Conservation (phyloP, 30 jellyfish, hydroid and myxozoan genomes). For the Haliclystus octoradiatus region DNA sequence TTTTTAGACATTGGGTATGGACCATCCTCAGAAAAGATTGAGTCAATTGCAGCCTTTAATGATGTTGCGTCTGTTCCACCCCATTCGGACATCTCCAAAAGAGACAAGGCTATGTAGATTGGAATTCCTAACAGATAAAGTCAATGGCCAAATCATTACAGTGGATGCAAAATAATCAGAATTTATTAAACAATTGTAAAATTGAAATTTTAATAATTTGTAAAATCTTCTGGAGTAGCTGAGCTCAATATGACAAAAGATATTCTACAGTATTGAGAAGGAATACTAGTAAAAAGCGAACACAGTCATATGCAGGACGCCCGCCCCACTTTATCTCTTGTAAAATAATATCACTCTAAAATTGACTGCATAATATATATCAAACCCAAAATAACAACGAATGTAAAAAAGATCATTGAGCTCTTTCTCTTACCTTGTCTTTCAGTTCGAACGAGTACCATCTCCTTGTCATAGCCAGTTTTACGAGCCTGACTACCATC, state of each 20-base stretch:
- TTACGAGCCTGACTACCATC: conserved; percentile 53
- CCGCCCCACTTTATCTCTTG: too few relatives aligned
- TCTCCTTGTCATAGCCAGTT: conserved; percentile 30
- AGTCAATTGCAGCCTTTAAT: conserved; percentile 6
- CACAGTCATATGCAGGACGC: too few relatives aligned
- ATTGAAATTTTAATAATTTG: too few relatives aligned
- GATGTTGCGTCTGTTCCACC: conserved; percentile 24
- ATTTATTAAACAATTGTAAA: too few relatives aligned
- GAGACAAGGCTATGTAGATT: background rate
- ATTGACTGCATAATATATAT: too few relatives aligned
- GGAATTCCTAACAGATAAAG: conserved; percentile 9
- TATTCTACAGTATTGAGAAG: background rate
- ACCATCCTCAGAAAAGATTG: background rate
- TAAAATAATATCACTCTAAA: too few relatives aligned
- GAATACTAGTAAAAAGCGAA: too few relatives aligned
- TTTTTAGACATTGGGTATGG: background rate
- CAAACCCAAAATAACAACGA: too few relatives aligned
- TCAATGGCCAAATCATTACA: too few relatives aligned
- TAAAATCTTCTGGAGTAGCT: too few relatives aligned
- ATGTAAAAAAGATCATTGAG: too few relatives aligned
- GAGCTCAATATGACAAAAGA: background rate
- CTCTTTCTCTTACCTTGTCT: conserved; percentile 24
- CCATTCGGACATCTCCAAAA: conserved; percentile 8
- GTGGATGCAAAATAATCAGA: too few relatives aligned
- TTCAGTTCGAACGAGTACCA: conserved; percentile 23